Percentiles rank a stretch among this genome's conserved stretches.
Evolutionary conservation across 2,888 invertebrate species (phyloP).

Genomic region (Harpalus rubripes): DNA sequence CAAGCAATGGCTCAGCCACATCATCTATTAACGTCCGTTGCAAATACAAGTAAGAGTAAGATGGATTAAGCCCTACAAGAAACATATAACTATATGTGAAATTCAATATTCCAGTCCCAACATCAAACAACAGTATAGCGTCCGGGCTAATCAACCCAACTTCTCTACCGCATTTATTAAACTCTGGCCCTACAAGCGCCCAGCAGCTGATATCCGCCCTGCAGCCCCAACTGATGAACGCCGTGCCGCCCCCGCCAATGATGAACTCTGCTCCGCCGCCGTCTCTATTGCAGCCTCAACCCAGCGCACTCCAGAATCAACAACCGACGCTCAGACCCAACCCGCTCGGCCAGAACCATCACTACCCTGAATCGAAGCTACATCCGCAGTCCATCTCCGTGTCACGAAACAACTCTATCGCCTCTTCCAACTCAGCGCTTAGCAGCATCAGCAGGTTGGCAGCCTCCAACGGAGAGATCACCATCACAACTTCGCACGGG

Average conservation of each 20-base stretch:
- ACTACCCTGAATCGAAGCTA: conserved; percentile 74
- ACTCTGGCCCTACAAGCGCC: conserved; percentile 84
- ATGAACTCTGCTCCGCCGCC: conserved; percentile 74
- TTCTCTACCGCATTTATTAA: conserved; percentile 85
- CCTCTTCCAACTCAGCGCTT: conserved; percentile 81
- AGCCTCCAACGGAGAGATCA: conserved; percentile 89
- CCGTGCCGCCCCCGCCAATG: conserved; percentile 68
- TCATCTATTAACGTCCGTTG: conserved; percentile 80
- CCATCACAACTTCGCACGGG: conserved; percentile 88
- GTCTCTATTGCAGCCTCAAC: conserved; percentile 69
- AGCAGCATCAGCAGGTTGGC: conserved; percentile 86
- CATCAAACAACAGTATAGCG: conserved; percentile 83
- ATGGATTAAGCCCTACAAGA: too few species aligned
- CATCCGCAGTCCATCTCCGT: conserved; percentile 71
- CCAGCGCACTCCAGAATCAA: conserved; percentile 70
- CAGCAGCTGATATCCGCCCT: conserved; percentile 88
- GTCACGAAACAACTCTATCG: conserved; percentile 74
- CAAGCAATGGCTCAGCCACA: conserved; percentile 88
- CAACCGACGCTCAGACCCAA: conserved; percentile 73
- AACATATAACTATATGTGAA: too few species aligned
- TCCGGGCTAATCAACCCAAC: conserved; percentile 85
- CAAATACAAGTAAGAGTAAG: conserved; percentile 76
- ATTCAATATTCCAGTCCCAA: conserved; percentile 77
- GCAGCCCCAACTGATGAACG: conserved; percentile 83
- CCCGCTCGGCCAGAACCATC: conserved; percentile 69